phyloP scores from a whole-genome alignment of 2,113 vertebrate genomes.

The Myrmecophaga tridactyla region DNA sequence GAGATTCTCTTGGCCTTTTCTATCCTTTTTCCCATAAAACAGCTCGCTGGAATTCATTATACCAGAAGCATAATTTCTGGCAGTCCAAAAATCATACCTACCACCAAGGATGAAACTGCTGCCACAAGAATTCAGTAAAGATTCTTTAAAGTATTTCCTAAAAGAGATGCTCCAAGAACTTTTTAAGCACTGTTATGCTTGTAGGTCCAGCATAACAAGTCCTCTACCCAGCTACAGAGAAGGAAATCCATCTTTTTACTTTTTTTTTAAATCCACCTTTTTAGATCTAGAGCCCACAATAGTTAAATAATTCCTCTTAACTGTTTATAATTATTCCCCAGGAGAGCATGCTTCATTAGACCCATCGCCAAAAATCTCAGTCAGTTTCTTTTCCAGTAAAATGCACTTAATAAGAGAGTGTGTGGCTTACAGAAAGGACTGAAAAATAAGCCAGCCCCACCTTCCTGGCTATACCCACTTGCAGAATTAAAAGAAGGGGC shows the following conservation, averaged over 20 bases:
- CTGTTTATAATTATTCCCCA: constrained; percentile 11
- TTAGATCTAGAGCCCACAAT: background rate
- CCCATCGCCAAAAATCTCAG: background rate
- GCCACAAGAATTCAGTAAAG: background rate
- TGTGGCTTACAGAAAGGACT: background rate
- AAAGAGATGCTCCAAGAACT: constrained; percentile 2
- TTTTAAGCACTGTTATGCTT: background rate
- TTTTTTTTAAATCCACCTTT: constrained; percentile 28
- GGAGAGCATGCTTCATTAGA: background rate
- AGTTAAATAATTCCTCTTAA: background rate
- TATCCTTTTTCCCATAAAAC: background rate
- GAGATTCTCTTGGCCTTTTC: constrained; percentile 20
- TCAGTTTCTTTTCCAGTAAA: constrained; percentile 18
- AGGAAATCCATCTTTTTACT: constrained; percentile 14
- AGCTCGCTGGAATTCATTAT: background rate
- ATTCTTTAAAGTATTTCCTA: background rate
- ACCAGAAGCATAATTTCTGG: background rate
- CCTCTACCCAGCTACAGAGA: background rate
- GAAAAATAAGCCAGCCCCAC: background rate
- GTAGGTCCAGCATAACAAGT: background rate
- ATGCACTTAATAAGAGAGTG: constrained; percentile 15
- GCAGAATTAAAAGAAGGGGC: background rate
- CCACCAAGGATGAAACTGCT: background rate
- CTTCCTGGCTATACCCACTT: background rate
- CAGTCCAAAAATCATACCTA: background rate